Conservation (phyloP, 2,113 vertebrate genomes). For the Alethe castanea region DNA sequence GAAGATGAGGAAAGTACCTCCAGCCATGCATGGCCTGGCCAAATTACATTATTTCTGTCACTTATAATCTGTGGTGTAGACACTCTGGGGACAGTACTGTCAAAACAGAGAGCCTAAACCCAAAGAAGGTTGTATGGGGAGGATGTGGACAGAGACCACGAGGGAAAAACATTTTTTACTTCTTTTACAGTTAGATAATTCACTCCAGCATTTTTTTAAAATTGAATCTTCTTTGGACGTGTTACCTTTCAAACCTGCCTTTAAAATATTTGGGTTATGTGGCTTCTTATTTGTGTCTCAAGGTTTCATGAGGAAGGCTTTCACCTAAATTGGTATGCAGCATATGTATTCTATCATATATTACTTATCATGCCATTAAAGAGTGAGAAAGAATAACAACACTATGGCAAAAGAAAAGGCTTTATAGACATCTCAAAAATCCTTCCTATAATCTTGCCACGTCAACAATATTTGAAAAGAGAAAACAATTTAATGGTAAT, state of each 20-base stretch:
- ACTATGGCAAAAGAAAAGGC: background rate
- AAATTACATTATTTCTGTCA: background rate
- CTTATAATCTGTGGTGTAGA: background rate
- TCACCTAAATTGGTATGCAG: background rate
- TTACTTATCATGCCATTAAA: background rate
- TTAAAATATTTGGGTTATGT: background rate
- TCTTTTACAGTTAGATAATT: background rate
- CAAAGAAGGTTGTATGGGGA: background rate
- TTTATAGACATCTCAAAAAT: background rate
- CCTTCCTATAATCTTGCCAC: background rate
- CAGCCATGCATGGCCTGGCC: background rate
- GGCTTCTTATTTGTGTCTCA: background rate
- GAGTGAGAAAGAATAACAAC: background rate
- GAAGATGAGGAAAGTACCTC: background rate
- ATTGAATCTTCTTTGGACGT: background rate
- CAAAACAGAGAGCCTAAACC: background rate
- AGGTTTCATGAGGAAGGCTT: background rate
- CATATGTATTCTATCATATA: accelerated
- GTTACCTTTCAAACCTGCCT: background rate
- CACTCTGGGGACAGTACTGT: background rate
- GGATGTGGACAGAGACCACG: accelerated
- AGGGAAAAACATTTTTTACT: background rate
- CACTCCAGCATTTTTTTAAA: background rate
- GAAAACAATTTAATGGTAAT: background rate
- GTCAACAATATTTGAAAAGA: background rate